A percentile compares a stretch with the other conserved stretches of the same genome.
Conservation (phyloP, 2,888 invertebrate species). For the Iselma pallidipennis region DNA sequence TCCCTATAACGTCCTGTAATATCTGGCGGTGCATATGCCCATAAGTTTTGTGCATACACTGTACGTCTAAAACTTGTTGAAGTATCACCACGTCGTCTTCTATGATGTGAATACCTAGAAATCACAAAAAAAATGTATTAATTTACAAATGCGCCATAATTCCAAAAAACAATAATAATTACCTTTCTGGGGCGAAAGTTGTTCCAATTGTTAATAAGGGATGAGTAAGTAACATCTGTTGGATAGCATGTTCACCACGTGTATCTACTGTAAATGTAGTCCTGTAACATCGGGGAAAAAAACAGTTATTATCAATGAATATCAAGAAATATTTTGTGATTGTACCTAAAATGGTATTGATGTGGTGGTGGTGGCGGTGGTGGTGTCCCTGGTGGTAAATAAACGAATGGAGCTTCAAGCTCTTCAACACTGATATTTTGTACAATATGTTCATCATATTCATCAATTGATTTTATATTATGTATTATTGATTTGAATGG, state of each 20-base stretch:
- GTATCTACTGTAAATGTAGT: conserved; percentile 71
- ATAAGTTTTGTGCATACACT: conserved; percentile 76
- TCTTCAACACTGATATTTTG: conserved; percentile 47
- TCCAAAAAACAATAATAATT: too few species aligned
- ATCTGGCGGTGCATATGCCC: conserved; percentile 73
- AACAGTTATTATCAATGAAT: neutral
- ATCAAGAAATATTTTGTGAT: conserved; percentile 14
- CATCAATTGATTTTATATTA: conserved; percentile 84
- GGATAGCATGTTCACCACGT: conserved; percentile 63
- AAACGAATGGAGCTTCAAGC: conserved; percentile 24
- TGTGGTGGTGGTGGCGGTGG: conserved; percentile 46
- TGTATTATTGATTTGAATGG: conserved; percentile 90
- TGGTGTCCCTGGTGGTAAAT: conserved; percentile 32
- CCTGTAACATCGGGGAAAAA: conserved; percentile 56
- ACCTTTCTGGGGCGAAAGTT: conserved; percentile 36
- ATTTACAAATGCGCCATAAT: neutral
- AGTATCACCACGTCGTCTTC: conserved; percentile 34
- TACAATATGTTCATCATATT: conserved; percentile 81
- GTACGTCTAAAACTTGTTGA: conserved; percentile 64
- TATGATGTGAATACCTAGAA: conserved; percentile 14
- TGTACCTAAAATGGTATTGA: conserved; percentile 55
- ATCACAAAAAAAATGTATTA: neutral
- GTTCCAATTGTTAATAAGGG: conserved; percentile 45
- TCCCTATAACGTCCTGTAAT: conserved; percentile 73
- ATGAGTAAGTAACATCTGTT: conserved; percentile 61